A percentile compares a stretch with the other conserved stretches of the same genome.
phyloP scores from a whole-genome alignment of 1,140 invertebrate species.

The Aphis craccivora region DNA sequence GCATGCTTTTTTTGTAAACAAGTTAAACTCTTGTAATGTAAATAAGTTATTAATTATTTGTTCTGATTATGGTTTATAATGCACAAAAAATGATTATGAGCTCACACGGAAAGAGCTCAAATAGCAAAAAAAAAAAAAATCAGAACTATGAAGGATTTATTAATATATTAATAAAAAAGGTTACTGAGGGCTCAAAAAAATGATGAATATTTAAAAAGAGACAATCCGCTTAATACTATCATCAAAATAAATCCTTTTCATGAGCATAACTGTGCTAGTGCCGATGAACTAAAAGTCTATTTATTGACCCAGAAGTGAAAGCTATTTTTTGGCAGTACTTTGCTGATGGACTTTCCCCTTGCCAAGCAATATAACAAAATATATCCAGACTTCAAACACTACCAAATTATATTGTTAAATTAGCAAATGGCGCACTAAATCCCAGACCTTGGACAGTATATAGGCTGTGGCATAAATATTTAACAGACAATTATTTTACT shows the following conservation, averaged over 20 bases:
- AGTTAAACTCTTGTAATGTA: too few relatives aligned
- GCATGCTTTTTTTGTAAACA: too few relatives aligned
- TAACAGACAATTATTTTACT: background rate
- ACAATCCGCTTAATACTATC: background rate
- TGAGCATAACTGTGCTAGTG: background rate
- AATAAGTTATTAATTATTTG: too few relatives aligned
- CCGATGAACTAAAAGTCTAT: background rate
- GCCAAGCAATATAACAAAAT: background rate
- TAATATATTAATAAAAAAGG: too few relatives aligned
- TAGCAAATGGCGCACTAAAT: slow-evolving; percentile 31
- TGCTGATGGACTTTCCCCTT: background rate
- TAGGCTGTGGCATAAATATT: slow-evolving; percentile 29
- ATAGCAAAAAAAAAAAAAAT: too few relatives aligned
- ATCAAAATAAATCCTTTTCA: slow-evolving; percentile 24
- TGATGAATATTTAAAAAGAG: background rate
- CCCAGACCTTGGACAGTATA: background rate
- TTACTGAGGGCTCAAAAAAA: too few relatives aligned
- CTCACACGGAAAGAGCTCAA: too few relatives aligned
- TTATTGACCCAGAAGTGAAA: background rate
- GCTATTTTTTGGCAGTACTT: background rate
- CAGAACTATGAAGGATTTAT: too few relatives aligned
- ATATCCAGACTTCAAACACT: background rate
- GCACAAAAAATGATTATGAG: too few relatives aligned
- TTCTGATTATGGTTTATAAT: too few relatives aligned
- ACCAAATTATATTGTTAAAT: slow-evolving; percentile 5